Percentiles rank a stretch among this genome's conserved stretches.
phyloP scores from a whole-genome alignment of 35 echinoderm and acorn worm species.

The Ophioderma brevispina region DNA sequence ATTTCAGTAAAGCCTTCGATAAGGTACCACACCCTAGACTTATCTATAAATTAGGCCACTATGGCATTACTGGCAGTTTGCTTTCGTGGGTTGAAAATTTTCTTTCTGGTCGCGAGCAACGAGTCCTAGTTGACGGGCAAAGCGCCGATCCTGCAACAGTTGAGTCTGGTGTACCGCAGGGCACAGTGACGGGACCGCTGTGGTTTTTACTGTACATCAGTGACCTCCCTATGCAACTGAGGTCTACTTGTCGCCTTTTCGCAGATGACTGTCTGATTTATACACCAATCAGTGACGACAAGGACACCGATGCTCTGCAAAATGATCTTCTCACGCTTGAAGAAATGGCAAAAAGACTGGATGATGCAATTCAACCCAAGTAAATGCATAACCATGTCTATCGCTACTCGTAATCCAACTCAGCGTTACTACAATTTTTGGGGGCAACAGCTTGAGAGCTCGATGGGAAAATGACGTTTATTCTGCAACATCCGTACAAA shows the following conservation, averaged over 20 bases:
- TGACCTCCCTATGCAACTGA: slow-evolving; percentile 10
- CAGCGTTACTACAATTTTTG: neutral
- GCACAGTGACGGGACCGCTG: slow-evolving; percentile 60
- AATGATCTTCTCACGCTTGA: neutral
- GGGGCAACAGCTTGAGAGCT: neutral
- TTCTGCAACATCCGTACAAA: too few species aligned
- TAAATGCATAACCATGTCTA: neutral
- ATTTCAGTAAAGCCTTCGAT: slow-evolving; percentile 19
- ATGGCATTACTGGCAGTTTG: slow-evolving; percentile 22
- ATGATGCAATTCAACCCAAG: neutral
- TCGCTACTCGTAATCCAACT: neutral
- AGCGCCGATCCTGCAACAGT: slow-evolving; percentile 8
- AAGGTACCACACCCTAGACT: neutral
- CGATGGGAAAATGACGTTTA: too few species aligned
- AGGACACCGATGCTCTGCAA: slow-evolving; percentile 13
- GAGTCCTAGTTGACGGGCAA: slow-evolving; percentile 62
- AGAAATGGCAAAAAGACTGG: neutral
- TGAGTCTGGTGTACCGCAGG: slow-evolving; percentile 56
- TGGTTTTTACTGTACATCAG: slow-evolving; percentile 57
- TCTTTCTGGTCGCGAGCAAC: slow-evolving; percentile 19
- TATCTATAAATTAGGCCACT: neutral
- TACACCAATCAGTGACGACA: neutral
- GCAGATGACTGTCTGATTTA: slow-evolving; percentile 51
- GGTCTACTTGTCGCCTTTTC: slow-evolving; percentile 16
- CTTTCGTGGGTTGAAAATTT: slow-evolving; percentile 21